Evolutionary conservation across 2,113 vertebrate species (phyloP).

Genomic region (Mugil cephalus): DNA sequence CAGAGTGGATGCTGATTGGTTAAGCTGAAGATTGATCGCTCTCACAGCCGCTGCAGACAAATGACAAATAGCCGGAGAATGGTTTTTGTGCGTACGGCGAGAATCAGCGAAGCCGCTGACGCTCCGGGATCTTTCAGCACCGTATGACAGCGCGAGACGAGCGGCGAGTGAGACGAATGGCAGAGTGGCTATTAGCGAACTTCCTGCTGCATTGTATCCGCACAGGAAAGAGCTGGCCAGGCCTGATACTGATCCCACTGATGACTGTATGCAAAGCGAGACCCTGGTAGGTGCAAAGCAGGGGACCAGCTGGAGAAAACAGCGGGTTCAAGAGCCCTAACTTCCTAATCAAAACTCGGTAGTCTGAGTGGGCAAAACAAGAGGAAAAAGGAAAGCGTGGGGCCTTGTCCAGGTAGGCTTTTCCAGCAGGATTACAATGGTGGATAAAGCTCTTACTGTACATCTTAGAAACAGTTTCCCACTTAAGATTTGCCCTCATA

Average conservation of each 20-base stretch:
- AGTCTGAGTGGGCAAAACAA: constrained; percentile 67
- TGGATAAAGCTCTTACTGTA: constrained; percentile 41
- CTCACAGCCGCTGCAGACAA: constrained; percentile 28
- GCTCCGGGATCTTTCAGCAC: constrained; percentile 46
- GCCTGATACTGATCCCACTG: constrained; percentile 81
- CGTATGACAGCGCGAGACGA: constrained; percentile 50
- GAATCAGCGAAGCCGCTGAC: constrained; percentile 41
- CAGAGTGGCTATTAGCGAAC: constrained; percentile 77
- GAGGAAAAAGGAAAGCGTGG: constrained; percentile 74
- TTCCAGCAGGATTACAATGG: constrained; percentile 40
- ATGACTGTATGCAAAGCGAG: constrained; percentile 64
- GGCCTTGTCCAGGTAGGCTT: constrained; percentile 59
- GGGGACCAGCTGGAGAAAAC: constrained; percentile 51
- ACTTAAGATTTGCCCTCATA: constrained; percentile 34
- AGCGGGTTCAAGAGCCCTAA: constrained; percentile 71
- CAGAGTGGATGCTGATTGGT: constrained; percentile 34
- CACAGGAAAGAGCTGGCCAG: constrained; percentile 84
- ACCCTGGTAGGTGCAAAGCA: constrained; percentile 49
- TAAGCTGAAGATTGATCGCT: constrained; percentile 46
- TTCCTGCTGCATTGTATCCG: constrained; percentile 83
- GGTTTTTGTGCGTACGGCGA: constrained; percentile 16
- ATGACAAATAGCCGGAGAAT: constrained; percentile 44
- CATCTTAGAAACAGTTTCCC: constrained; percentile 39
- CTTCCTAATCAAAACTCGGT: constrained; percentile 79
- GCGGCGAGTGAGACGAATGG: constrained; percentile 34